Evolutionary conservation across 2,888 invertebrate species (phyloP), one percentile per base, ranked within the genome.

Genomic region (Coronaproctus castanopsis): DNA sequence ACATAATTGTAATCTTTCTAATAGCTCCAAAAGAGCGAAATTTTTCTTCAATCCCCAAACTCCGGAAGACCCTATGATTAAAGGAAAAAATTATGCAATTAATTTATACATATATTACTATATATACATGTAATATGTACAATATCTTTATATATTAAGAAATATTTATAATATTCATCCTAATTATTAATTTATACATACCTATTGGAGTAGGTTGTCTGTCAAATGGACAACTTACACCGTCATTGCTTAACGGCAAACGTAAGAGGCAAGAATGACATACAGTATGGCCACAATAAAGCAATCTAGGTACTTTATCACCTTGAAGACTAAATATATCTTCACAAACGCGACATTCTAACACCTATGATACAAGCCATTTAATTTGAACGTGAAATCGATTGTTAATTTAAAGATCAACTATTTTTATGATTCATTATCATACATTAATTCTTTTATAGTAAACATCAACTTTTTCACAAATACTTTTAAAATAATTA

Each of bases 291-390:
- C 76, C 76, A 63, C 76, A 76, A 59, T 74, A 71, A 48, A 75
- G 65, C 14, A 75, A 66, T n/a, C 77, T 70, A 2, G 78, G 78
- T 1, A 78, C 76, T 65, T 76, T 76, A 50, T 73, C 74, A 8
- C 78, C 78, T 62, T 77, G 76, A n/a, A 75, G 68, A 18, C 74
- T 70, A 65, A 76, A 78, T 19, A 76, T 74, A 63, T 78, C 77
- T 64, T 77, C 75, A 67, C 78, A 78, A 18, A 78, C 75, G 21
- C 77, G 69, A 64, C 78, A 78, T 68, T 78, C 78, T 56, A 75
- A 61, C 2, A 73, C 72, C 74, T 75, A 36, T 8, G n/a, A n/a
- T n/a, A n/a, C n/a, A n/a, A n/a, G n/a, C n/a, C n/a, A n/a, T n/a
- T n/a, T n/a, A n/a, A n/a, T n/a, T n/a, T n/a, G n/a, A n/a, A n/a